Conservation (phyloP, 1,140 invertebrate genomes). For the Atta colombica region DNA sequence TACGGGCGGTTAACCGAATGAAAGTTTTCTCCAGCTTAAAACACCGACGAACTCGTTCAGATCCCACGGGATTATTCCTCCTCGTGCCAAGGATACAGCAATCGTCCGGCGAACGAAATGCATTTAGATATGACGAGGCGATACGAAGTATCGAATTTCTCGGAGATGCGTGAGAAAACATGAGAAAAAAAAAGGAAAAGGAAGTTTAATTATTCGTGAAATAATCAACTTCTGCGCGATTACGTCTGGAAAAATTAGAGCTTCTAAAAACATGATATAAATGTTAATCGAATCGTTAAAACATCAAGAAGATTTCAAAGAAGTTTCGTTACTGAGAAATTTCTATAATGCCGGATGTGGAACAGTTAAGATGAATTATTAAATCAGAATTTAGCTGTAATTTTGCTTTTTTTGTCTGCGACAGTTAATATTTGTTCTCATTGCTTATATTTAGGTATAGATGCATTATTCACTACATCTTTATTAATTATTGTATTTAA, state of each 20-base stretch:
- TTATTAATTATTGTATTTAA: too few relatives aligned
- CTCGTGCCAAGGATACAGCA: constrained; percentile 30
- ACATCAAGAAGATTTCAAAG: background rate
- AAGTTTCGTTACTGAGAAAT: background rate
- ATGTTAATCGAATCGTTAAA: background rate
- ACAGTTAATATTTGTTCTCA: too few relatives aligned
- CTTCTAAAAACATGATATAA: background rate
- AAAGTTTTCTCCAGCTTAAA: constrained; percentile 47
- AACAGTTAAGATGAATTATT: background rate
- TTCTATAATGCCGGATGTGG: background rate
- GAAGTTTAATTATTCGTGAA: constrained; percentile 19
- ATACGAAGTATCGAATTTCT: constrained; percentile 48
- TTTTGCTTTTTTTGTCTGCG: too few relatives aligned
- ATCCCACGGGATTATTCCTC: constrained; percentile 50
- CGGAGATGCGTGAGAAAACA: background rate
- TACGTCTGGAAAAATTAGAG: constrained; percentile 4
- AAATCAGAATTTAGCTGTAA: too few relatives aligned
- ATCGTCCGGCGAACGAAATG: constrained; percentile 13
- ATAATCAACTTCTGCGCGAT: constrained; percentile 24
- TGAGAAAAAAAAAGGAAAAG: background rate
- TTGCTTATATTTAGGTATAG: too few relatives aligned
- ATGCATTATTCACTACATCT: too few relatives aligned
- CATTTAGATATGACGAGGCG: constrained; percentile 42
- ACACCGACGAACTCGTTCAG: constrained; percentile 20
- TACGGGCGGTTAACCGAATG: constrained; percentile 47